Evolutionary conservation across 1,140 invertebrate species (phyloP).

Genomic region (Coptotermes formosanus): DNA sequence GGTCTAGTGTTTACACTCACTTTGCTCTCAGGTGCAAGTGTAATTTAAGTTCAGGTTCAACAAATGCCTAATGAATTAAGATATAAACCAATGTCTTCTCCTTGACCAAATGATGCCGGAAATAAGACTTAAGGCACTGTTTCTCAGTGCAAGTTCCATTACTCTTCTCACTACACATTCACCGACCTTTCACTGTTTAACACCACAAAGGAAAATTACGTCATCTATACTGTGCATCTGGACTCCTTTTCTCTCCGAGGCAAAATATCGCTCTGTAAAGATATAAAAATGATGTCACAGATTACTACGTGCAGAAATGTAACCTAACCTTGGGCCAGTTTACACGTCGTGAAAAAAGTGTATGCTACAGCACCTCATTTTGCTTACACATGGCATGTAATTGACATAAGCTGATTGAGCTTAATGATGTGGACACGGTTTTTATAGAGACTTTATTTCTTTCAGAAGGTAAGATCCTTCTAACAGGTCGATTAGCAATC

Average conservation of each 20-base stretch:
- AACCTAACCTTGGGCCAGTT: slow-evolving; percentile 3
- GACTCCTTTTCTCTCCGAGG: neutral
- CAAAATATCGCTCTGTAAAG: neutral
- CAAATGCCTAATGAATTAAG: too few species aligned
- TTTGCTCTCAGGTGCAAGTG: too few species aligned
- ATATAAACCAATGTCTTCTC: too few species aligned
- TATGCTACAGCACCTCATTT: neutral
- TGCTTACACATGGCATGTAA: neutral
- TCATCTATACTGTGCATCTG: neutral
- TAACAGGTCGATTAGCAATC: neutral
- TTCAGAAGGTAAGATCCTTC: neutral
- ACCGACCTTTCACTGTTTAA: neutral
- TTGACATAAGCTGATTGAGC: neutral
- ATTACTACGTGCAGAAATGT: neutral
- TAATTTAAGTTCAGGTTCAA: too few species aligned
- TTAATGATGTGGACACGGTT: neutral
- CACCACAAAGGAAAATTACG: neutral
- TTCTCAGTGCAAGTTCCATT: neutral
- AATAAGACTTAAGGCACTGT: neutral
- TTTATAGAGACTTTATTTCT: neutral
- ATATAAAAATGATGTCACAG: neutral
- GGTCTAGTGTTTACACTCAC: too few species aligned
- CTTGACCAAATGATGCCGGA: too few species aligned
- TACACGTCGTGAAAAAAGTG: neutral
- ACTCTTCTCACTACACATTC: neutral